Conservation (phyloP, 2,113 vertebrate species). For the Cariama cristata region DNA sequence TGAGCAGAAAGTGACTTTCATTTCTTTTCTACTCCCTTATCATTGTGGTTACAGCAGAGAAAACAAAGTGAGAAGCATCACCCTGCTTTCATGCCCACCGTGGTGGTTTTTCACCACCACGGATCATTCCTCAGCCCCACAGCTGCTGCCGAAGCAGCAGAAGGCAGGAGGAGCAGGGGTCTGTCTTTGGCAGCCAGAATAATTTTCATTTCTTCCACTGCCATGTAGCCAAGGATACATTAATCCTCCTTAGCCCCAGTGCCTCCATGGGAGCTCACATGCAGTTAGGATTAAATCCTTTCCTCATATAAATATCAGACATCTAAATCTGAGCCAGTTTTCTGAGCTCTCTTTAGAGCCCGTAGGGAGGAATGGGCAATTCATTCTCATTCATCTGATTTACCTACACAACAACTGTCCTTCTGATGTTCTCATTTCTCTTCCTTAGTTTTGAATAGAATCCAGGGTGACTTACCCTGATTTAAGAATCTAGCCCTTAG, state of each 20-base stretch:
- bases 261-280: neutral
- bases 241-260: neutral
- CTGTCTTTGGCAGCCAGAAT: neutral
- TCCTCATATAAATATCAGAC: neutral
- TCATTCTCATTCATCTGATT: neutral
- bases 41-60: neutral
- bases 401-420: neutral
- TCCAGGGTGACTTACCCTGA: neutral
- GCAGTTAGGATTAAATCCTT: neutral
- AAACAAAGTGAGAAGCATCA: neutral
- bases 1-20: neutral
- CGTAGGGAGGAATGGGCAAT: neutral
- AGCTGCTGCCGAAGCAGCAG: neutral
- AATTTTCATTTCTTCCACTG: neutral
- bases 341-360: neutral
- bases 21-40: neutral
- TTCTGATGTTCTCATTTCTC: neutral
- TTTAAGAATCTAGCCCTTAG: neutral
- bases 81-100: accelerated
- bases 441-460: neutral
- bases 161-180: neutral
- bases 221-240: neutral
- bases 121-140: neutral
- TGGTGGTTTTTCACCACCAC: accelerated
- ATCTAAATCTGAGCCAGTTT: neutral